These are phyloP conservation scores for Thunnus maccoyii DNA, from an alignment of 2,113 vertebrate species.

Conservation along the genomic window DNA sequence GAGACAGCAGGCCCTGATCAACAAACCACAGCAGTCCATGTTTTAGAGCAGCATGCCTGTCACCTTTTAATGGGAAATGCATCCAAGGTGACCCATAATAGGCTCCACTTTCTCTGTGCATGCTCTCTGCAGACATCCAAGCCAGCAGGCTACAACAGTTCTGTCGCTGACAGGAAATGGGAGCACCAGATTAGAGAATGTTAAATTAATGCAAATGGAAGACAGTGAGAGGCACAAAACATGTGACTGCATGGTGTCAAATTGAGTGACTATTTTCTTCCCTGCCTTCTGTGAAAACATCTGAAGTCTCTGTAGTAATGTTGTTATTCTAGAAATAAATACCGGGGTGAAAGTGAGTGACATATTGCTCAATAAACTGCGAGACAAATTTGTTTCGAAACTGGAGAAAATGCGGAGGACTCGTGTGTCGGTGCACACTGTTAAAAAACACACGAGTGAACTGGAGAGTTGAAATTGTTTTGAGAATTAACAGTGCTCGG, in stretches of 20 bases:
- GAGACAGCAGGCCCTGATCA: slow-evolving; percentile 71
- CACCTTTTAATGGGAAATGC: slow-evolving; percentile 78
- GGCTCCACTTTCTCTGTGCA: slow-evolving; percentile 56
- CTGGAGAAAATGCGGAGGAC: slow-evolving; percentile 28
- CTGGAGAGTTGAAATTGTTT: slow-evolving; percentile 19
- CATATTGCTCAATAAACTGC: slow-evolving; percentile 56
- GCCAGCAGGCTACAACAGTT: slow-evolving; percentile 69
- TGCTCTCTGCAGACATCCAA: slow-evolving; percentile 67
- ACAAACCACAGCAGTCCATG: slow-evolving; percentile 62
- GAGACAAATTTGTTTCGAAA: slow-evolving; percentile 62
- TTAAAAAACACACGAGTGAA: neutral
- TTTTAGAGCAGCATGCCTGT: slow-evolving; percentile 74
- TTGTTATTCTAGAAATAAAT: slow-evolving; percentile 61
- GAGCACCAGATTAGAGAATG: slow-evolving; percentile 78
- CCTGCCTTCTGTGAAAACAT: slow-evolving; percentile 58
- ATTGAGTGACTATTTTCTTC: slow-evolving; percentile 61
- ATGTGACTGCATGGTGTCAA: slow-evolving; percentile 76
- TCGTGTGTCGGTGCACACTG: slow-evolving; percentile 20
- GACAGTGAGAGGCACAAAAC: slow-evolving; percentile 71
- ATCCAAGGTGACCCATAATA: slow-evolving; percentile 82
- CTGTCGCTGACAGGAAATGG: slow-evolving; percentile 69
- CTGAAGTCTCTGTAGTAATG: slow-evolving; percentile 53
- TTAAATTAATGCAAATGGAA: slow-evolving; percentile 83
- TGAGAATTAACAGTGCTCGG: slow-evolving; percentile 6
- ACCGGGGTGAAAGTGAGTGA: slow-evolving; percentile 51